phyloP scores from a whole-genome alignment of 2,113 vertebrate genomes.

The Anguilla japonica region DNA sequence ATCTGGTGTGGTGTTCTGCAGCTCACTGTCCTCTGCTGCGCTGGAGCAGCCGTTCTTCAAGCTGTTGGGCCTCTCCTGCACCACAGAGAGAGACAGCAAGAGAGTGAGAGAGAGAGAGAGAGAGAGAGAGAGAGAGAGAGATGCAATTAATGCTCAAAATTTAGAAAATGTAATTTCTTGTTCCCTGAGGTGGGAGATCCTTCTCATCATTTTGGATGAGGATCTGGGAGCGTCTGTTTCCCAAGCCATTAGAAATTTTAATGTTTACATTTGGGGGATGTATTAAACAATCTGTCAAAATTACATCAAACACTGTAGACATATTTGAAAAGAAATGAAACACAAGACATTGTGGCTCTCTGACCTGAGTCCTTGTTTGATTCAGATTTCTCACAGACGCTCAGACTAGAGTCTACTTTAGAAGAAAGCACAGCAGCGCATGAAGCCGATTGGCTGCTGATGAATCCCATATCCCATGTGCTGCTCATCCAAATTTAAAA shows the following conservation, averaged over 20 bases:
- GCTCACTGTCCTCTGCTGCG: constrained; percentile 62
- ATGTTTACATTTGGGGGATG: too few species aligned
- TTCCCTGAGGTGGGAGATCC: too few species aligned
- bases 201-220: too few species aligned
- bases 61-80: constrained; percentile 55
- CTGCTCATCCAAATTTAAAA: too few species aligned
- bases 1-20: constrained; percentile 71
- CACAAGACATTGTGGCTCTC: neutral
- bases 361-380: neutral
- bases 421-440: neutral
- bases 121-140: neutral
- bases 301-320: too few species aligned
- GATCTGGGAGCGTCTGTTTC: too few species aligned
- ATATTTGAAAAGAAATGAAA: too few species aligned
- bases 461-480: too few species aligned
- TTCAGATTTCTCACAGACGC: neutral
- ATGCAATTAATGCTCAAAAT: neutral
- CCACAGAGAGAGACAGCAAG: neutral
- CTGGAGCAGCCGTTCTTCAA: constrained; percentile 45
- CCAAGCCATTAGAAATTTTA: too few species aligned
- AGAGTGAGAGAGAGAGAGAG: neutral
- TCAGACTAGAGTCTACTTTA: neutral
- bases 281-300: too few species aligned
- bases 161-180: too few species aligned
- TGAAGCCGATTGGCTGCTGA: neutral